Conservation (phyloP, 2,113 vertebrate species). For the Hippocampus zosterae region DNA sequence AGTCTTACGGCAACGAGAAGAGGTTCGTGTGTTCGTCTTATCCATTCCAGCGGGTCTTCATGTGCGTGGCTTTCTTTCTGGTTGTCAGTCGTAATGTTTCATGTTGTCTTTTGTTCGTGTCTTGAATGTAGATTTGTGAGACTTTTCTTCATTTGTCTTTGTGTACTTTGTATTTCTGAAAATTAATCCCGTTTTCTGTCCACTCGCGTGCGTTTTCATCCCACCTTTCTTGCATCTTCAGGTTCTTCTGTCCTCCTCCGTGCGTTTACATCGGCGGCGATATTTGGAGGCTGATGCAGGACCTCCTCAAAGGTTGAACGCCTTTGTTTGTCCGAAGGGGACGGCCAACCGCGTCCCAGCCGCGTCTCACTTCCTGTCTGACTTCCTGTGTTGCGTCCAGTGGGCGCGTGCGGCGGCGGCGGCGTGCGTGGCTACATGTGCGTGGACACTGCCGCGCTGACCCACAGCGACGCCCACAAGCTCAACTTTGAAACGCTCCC, state of each 20-base stretch:
- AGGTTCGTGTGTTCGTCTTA: constrained; percentile 37
- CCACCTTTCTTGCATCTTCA: constrained; percentile 33
- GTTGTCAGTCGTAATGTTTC: too few species aligned
- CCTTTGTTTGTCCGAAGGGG: background rate
- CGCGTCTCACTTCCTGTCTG: background rate
- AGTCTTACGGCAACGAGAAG: constrained; percentile 94
- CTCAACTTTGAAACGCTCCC: constrained; percentile 85
- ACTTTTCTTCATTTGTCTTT: too few species aligned
- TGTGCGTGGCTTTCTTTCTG: background rate
- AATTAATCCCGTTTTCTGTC: background rate
- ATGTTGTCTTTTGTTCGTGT: too few species aligned
- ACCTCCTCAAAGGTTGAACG: constrained; percentile 81
- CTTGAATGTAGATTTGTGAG: too few species aligned
- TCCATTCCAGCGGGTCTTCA: background rate
- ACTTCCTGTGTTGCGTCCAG: constrained; percentile 62
- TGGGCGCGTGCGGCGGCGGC: constrained; percentile 64
- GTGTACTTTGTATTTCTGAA: too few species aligned
- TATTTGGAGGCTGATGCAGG: constrained; percentile 84
- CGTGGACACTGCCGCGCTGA: constrained; percentile 80
- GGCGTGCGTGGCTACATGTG: constrained; percentile 85
- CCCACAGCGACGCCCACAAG: constrained; percentile 80
- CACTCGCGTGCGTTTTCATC: background rate
- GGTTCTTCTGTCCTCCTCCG: constrained; percentile 95
- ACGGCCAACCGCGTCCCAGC: background rate
- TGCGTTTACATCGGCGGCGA: constrained; percentile 86